phyloP scores from a whole-genome alignment of 2,797 vertebrate genomes.

The Arvicola amphibius region DNA sequence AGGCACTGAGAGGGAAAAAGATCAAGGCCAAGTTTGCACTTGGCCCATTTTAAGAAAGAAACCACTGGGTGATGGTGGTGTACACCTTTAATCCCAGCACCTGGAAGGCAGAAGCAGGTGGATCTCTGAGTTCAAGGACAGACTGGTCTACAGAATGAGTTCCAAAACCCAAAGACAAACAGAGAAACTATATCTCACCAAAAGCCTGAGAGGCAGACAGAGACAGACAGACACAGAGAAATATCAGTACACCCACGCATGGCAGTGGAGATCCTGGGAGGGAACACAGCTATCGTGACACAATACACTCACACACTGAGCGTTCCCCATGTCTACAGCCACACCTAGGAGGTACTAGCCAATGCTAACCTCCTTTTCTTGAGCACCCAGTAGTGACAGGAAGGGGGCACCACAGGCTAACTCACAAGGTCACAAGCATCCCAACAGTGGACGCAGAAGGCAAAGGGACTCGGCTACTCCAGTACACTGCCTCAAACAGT shows the following conservation, averaged over 20 bases:
- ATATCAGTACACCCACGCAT: not conserved
- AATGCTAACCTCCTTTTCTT: not conserved
- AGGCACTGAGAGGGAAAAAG: not conserved
- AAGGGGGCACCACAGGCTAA: not conserved
- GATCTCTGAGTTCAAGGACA: not conserved
- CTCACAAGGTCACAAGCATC: not conserved
- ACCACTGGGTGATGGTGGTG: not conserved
- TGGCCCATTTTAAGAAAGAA: not conserved
- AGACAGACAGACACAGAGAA: not conserved
- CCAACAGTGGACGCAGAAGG: not conserved
- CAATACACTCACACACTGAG: not conserved
- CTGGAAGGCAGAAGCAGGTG: not conserved
- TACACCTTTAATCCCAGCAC: not conserved
- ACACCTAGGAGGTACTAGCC: not conserved
- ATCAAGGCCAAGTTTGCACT: not conserved
- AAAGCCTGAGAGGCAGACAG: not conserved
- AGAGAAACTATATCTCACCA: not conserved
- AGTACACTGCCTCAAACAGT: rapidly evolving
- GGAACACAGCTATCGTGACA: not conserved
- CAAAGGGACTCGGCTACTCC: not conserved
- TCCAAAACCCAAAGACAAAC: too few species aligned
- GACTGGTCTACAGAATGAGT: not conserved
- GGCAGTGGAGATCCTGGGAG: not conserved
- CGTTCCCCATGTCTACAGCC: not conserved
- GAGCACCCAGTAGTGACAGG: not conserved